Conservation (phyloP, 2,797 vertebrate species). For the Rhabdomys pumilio region DNA sequence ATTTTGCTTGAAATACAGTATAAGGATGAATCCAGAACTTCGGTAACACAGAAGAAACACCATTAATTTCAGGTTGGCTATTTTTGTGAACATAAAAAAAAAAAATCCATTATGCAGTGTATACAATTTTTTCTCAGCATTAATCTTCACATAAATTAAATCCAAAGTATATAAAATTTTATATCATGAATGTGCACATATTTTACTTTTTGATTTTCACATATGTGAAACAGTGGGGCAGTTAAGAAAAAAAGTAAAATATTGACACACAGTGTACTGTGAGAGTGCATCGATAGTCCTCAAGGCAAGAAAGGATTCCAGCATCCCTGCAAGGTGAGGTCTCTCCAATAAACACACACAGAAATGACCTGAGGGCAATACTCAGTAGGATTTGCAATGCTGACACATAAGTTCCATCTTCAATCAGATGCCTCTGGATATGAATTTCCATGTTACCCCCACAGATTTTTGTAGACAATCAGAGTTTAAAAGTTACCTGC, state of each 20-base stretch:
- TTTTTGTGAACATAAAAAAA: constrained; percentile 31
- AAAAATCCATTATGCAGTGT: not conserved
- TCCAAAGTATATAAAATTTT: not conserved
- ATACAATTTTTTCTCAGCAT: not conserved
- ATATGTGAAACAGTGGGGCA: not conserved
- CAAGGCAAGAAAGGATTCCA: not conserved
- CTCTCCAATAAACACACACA: constrained; percentile 70
- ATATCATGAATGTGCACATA: not conserved
- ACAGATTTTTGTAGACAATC: not conserved
- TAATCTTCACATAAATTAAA: not conserved
- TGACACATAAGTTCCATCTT: constrained; percentile 71
- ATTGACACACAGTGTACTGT: not conserved
- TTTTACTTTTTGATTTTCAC: constrained; percentile 46
- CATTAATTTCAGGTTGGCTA: not conserved
- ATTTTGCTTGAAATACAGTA: constrained; percentile 35
- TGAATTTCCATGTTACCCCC: constrained; percentile 63
- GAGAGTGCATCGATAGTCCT: not conserved
- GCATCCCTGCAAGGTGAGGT: constrained; percentile 9
- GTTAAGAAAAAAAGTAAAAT: not conserved
- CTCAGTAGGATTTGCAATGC: constrained; percentile 63
- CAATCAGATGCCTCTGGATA: constrained; percentile 42
- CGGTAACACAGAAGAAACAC: not conserved
- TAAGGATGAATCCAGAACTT: not conserved
- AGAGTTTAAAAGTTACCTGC: constrained; percentile 74
- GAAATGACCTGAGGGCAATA: constrained; percentile 68